Percentiles rank a stretch among this genome's conserved stretches.
phyloP scores from a whole-genome alignment of 2,888 invertebrate species.

The Drosophila testacea region DNA sequence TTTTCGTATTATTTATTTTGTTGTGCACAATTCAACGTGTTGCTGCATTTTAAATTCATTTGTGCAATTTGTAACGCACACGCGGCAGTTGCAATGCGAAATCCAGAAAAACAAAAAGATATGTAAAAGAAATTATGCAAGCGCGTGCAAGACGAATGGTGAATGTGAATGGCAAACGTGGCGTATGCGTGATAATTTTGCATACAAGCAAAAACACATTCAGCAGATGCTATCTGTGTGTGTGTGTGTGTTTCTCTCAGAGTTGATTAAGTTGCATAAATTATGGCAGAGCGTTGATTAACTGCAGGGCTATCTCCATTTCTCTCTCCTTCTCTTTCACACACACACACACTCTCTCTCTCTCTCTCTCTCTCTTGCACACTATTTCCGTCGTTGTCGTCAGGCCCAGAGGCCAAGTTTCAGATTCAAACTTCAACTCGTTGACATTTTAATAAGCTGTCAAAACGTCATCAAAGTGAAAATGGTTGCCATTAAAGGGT shows the following conservation, averaged over 20 bases:
- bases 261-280: slow-evolving; percentile 73
- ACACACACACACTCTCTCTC: too few relatives aligned
- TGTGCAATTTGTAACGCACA: slow-evolving; percentile 38
- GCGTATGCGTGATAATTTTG: slow-evolving; percentile 63
- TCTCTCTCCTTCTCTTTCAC: background rate
- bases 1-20: slow-evolving; percentile 6
- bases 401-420: slow-evolving; percentile 9
- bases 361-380: too few relatives aligned
- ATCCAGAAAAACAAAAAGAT: slow-evolving; percentile 13
- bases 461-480: slow-evolving; percentile 47
- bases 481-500: slow-evolving; percentile 14
- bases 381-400: background rate
- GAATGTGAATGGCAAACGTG: slow-evolving; percentile 14
- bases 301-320: slow-evolving; percentile 30
- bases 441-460: slow-evolving; percentile 73
- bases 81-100: slow-evolving; percentile 3
- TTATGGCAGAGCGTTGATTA: slow-evolving; percentile 63
- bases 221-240: background rate
- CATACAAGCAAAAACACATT: slow-evolving; percentile 31
- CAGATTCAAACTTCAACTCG: slow-evolving; percentile 22
- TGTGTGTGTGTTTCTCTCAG: slow-evolving; percentile 7
- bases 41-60: slow-evolving; percentile 52
- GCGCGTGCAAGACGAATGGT: slow-evolving; percentile 20
- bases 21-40: slow-evolving; percentile 12
- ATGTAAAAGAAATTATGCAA: slow-evolving; percentile 41